Evolutionary conservation across 64 coral and sea anemone genomes (phyloP).

Genomic region (Montipora capricornis): DNA sequence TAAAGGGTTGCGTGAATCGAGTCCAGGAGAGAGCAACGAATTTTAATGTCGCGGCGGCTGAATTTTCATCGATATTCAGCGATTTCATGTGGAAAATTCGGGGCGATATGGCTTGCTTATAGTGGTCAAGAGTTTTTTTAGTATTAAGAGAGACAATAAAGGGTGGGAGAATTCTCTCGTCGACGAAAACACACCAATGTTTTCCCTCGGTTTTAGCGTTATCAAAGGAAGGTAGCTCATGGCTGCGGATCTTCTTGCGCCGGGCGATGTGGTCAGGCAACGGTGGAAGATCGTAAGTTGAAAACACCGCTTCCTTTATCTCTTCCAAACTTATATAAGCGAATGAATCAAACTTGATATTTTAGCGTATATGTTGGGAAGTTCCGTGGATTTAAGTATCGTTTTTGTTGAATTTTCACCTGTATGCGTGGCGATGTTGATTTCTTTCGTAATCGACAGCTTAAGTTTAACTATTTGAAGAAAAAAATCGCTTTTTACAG

Average conservation of each 20-base stretch:
- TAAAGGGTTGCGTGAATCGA: too few relatives aligned
- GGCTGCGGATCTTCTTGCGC: slow-evolving; percentile 77
- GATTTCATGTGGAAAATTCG: slow-evolving; percentile 10
- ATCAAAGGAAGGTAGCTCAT: slow-evolving; percentile 64
- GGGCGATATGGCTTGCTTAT: slow-evolving; percentile 29
- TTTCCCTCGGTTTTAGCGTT: slow-evolving; percentile 49
- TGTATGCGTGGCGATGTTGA: background rate
- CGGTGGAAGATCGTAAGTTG: slow-evolving; percentile 99
- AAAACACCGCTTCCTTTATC: background rate
- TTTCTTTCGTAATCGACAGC: slow-evolving; percentile 6
- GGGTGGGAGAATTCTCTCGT: slow-evolving; percentile 56
- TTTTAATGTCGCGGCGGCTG: background rate
- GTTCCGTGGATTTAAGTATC: background rate
- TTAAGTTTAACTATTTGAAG: background rate
- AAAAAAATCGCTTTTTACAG: slow-evolving; percentile 1
- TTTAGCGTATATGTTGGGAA: background rate
- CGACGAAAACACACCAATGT: slow-evolving; percentile 30
- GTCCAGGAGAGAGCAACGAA: background rate
- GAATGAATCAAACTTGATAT: background rate
- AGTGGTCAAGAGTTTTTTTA: slow-evolving; percentile 45
- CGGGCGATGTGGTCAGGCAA: slow-evolving; percentile 94
- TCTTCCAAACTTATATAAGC: background rate
- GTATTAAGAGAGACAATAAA: background rate
- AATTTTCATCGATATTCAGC: slow-evolving; percentile 27
- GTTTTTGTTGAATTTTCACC: background rate